Percentiles rank a stretch among this genome's conserved stretches.
Evolutionary conservation across 2,113 vertebrate species (phyloP).

Genomic region (Cettia cetti): DNA sequence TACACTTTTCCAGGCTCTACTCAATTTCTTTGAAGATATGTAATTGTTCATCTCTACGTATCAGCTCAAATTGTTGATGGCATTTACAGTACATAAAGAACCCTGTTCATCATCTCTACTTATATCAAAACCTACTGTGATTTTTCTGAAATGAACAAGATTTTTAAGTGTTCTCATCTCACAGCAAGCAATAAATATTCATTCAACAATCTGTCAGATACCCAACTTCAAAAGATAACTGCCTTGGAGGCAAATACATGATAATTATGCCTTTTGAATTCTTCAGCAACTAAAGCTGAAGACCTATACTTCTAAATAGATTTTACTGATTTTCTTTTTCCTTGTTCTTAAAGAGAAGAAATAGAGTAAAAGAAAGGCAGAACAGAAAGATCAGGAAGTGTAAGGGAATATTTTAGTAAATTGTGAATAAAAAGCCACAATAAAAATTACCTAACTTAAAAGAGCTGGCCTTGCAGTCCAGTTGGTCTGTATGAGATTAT

Average conservation of each 20-base stretch:
- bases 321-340: background rate
- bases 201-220: conserved; percentile 23
- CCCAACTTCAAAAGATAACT: conserved; percentile 9
- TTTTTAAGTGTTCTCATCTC: conserved; percentile 13
- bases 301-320: background rate
- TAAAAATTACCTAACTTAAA: background rate
- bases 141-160: conserved; percentile 24
- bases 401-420: background rate
- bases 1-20: background rate
- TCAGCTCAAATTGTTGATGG: background rate
- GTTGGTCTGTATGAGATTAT: background rate
- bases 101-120: background rate
- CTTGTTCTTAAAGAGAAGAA: background rate
- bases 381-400: background rate
- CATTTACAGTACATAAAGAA: background rate
- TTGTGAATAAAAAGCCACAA: background rate
- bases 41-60: background rate
- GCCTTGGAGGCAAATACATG: background rate
- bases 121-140: background rate
- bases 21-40: background rate
- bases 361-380: background rate
- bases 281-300: background rate
- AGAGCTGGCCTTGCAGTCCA: background rate
- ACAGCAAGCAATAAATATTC: conserved; percentile 19
- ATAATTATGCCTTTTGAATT: background rate